Conservation (phyloP, 2,888 invertebrate genomes). For the Lasiommata megera region DNA sequence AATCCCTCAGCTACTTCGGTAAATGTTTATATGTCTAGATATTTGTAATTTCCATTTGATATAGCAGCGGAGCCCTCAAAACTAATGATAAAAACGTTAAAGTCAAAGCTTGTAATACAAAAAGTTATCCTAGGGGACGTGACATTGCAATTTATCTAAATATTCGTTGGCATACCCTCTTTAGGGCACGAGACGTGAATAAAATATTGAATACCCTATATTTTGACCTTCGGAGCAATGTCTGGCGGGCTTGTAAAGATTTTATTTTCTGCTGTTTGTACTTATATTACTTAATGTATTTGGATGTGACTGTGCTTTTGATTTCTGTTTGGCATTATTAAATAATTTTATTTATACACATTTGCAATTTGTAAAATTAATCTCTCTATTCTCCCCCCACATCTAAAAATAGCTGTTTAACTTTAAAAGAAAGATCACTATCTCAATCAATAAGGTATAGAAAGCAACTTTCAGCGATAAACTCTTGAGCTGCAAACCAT, state of each 20-base stretch:
- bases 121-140: slow-evolving; percentile 16
- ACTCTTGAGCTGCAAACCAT: slow-evolving; percentile 1
- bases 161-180: slow-evolving; percentile 22
- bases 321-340: neutral
- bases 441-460: neutral
- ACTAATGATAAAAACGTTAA: neutral
- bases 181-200: slow-evolving; percentile 15
- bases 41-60: too few species aligned
- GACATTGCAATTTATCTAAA: slow-evolving; percentile 22
- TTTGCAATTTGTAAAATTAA: too few species aligned
- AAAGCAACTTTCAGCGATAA: slow-evolving; percentile 9
- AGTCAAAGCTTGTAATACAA: slow-evolving; percentile 7
- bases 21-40: too few species aligned
- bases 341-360: too few species aligned
- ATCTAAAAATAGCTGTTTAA: too few species aligned
- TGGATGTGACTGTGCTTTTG: neutral
- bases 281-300: neutral
- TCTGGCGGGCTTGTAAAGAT: neutral
- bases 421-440: too few species aligned
- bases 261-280: neutral
- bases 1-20: too few species aligned
- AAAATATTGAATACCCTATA: slow-evolving; percentile 15
- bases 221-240: slow-evolving; percentile 14
- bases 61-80: neutral
- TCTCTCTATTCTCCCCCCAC: too few species aligned